Percentiles rank a stretch among this genome's conserved stretches.
These are phyloP conservation scores for Microctenopoma lineatum DNA, from an alignment of 2,797 vertebrate species.

Conservation along the genomic window DNA sequence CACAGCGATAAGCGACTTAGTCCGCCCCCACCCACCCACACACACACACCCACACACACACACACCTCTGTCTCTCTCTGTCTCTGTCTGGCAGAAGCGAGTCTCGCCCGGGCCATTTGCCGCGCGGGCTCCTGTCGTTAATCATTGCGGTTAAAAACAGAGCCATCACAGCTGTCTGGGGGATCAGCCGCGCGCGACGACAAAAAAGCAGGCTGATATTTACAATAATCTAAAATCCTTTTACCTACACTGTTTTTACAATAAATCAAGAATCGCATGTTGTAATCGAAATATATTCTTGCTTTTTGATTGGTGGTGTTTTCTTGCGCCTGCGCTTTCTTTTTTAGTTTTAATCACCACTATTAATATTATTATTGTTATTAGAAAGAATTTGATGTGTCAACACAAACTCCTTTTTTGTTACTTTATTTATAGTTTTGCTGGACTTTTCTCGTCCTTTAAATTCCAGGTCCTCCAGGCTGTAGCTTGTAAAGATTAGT, in stretches of 20 bases:
- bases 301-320: background rate
- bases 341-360: background rate
- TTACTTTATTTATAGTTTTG: too few species aligned
- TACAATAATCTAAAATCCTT: conserved; percentile 3
- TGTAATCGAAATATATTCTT: background rate
- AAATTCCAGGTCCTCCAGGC: background rate
- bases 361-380: background rate
- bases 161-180: conserved; percentile 79
- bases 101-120: conserved; percentile 79
- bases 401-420: too few species aligned
- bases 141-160: conserved; percentile 84
- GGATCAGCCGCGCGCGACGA: conserved; percentile 49
- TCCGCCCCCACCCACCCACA: background rate
- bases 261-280: conserved; percentile 17
- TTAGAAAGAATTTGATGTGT: too few species aligned
- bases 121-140: conserved; percentile 77
- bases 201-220: background rate
- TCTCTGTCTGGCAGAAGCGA: conserved; percentile 66
- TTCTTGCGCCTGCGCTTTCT: background rate
- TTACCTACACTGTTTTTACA: background rate
- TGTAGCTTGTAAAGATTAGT: background rate
- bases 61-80: conserved; percentile 19
- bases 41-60: too few species aligned
- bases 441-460: background rate
- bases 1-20: background rate